Conservation (phyloP, 2,113 vertebrate genomes). For the Mobula hypostoma region DNA sequence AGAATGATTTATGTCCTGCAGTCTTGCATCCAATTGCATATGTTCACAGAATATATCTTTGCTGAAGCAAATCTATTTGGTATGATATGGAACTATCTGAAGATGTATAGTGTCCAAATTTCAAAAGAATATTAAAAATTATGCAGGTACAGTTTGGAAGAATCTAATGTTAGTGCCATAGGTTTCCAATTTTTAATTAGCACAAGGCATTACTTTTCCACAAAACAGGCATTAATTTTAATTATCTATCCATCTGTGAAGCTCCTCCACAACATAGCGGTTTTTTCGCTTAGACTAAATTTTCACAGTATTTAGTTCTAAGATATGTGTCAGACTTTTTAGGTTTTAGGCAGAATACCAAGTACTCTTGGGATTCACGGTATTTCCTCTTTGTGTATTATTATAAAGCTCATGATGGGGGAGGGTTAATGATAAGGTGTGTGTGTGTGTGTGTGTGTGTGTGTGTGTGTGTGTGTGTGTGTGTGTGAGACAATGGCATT, state of each 20-base stretch:
- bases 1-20: neutral
- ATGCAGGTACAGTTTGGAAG: neutral
- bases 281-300: neutral
- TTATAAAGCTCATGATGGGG: neutral
- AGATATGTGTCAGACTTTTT: neutral
- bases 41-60: neutral
- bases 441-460: neutral
- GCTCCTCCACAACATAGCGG: neutral
- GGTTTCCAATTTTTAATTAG: neutral
- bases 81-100: neutral
- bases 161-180: neutral
- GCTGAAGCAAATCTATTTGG: neutral
- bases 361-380: neutral
- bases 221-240: neutral
- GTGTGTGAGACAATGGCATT: neutral
- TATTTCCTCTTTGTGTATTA: neutral
- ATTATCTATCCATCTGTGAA: neutral
- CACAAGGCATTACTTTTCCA: neutral
- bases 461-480: too few species aligned
- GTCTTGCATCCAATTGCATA: neutral
- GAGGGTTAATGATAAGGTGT: neutral
- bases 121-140: neutral
- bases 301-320: neutral
- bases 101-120: neutral
- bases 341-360: neutral